These are phyloP conservation scores for Microtus oregoni DNA, from an alignment of 2,113 vertebrate species.

Conservation along the genomic window DNA sequence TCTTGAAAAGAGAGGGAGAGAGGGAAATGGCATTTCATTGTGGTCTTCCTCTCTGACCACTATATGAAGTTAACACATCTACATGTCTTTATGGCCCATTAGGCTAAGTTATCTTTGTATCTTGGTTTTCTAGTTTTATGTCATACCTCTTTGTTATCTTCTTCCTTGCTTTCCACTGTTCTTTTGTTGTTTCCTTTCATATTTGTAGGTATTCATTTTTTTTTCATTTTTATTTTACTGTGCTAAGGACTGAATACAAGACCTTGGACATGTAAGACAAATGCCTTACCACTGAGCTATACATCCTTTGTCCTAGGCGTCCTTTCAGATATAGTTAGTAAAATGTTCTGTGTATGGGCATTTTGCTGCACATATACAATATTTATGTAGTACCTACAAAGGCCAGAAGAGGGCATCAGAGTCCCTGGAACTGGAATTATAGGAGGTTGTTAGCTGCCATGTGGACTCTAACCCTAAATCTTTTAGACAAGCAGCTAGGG, in stretches of 20 bases:
- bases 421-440: background rate
- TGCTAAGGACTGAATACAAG: background rate
- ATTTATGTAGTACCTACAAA: background rate
- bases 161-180: background rate
- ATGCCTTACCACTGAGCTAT: background rate
- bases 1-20: background rate
- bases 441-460: background rate
- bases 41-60: background rate
- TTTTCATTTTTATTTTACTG: background rate
- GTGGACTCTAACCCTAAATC: background rate
- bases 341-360: background rate
- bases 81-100: background rate
- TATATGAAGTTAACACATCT: background rate
- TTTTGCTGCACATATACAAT: background rate
- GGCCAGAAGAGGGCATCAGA: background rate
- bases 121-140: conserved; percentile 24
- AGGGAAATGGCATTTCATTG: background rate
- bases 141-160: conserved; percentile 12
- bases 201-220: background rate
- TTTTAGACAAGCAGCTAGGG: background rate
- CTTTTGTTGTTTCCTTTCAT: background rate
- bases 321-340: background rate
- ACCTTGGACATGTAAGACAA: background rate
- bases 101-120: background rate
- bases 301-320: background rate